A percentile compares a stretch with the other conserved stretches of the same genome.
Evolutionary conservation across 1,140 invertebrate genomes (phyloP).

Genomic region (Luehdorfia chinensis): DNA sequence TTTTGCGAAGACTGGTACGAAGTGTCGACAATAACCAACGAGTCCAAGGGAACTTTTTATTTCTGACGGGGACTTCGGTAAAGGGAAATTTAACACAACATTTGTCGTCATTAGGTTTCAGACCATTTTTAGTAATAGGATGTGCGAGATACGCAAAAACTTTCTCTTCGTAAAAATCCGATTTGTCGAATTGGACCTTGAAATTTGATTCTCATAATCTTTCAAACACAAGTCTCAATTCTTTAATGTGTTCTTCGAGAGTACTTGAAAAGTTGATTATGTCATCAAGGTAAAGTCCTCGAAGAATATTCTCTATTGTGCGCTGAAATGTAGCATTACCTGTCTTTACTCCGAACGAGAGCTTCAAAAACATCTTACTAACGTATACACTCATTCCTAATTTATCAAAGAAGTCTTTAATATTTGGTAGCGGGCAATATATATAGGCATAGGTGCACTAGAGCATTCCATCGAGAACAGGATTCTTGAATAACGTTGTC

Average conservation of each 20-base stretch:
- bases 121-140: constrained; percentile 20
- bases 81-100: constrained; percentile 19
- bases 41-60: constrained; percentile 40
- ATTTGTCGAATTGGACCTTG: constrained; percentile 59
- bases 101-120: constrained; percentile 23
- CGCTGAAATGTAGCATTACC: constrained; percentile 23
- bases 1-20: constrained; percentile 32
- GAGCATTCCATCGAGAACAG: constrained; percentile 20
- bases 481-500: constrained; percentile 19
- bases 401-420: neutral
- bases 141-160: constrained; percentile 24
- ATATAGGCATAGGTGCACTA: constrained; percentile 24
- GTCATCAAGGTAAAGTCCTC: constrained; percentile 25
- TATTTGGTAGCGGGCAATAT: constrained; percentile 15
- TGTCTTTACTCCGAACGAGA: constrained; percentile 24
- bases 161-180: no score
- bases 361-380: constrained; percentile 17
- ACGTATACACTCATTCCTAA: neutral
- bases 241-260: constrained; percentile 35
- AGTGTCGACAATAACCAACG: constrained; percentile 40
- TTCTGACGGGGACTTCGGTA: constrained; percentile 19
- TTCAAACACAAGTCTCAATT: constrained; percentile 48
- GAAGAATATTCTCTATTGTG: constrained; percentile 21
- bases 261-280: constrained; percentile 23
- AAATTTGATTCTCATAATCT: constrained; percentile 40